phyloP scores from a whole-genome alignment of 2,888 invertebrate species.

The Coleophora flavipennella region DNA sequence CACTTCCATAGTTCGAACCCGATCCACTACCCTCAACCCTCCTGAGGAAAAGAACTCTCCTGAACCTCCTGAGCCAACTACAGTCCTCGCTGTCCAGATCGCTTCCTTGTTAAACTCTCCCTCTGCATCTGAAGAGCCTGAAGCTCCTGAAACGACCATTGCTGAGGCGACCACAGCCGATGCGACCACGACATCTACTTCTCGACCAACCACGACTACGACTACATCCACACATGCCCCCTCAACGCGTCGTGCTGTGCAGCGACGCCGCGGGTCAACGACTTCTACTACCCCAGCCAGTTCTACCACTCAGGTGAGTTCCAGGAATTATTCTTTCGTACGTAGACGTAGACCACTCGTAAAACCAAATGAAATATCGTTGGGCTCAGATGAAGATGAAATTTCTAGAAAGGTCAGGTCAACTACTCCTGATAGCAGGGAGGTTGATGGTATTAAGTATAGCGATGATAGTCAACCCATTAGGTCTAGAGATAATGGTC shows the following conservation, averaged over 20 bases:
- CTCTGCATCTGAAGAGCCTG: slow-evolving; percentile 19
- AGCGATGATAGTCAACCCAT: slow-evolving; percentile 3
- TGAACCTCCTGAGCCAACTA: slow-evolving; percentile 59
- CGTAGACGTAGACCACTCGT: slow-evolving; percentile 52
- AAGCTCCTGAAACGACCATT: slow-evolving; percentile 27
- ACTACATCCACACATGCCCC: slow-evolving; percentile 27
- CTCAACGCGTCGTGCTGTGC: slow-evolving; percentile 28
- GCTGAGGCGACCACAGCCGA: slow-evolving; percentile 29
- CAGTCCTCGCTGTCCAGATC: slow-evolving; percentile 58
- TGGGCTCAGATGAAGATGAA: slow-evolving; percentile 43
- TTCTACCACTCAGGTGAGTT: slow-evolving; percentile 68
- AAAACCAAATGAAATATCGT: slow-evolving; percentile 53
- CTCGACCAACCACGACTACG: slow-evolving; percentile 30
- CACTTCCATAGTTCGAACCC: slow-evolving; percentile 47
- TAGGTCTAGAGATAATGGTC: too few species aligned
- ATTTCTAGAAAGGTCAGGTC: slow-evolving; percentile 54
- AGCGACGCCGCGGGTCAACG: slow-evolving; percentile 11
- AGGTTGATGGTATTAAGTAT: slow-evolving; percentile 30
- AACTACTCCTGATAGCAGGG: slow-evolving; percentile 62
- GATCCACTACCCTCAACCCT: slow-evolving; percentile 41
- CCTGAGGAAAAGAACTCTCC: slow-evolving; percentile 26
- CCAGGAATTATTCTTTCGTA: slow-evolving; percentile 63
- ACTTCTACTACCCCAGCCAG: slow-evolving; percentile 29
- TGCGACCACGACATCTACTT: slow-evolving; percentile 34
- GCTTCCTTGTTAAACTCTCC: slow-evolving; percentile 56